Base-by-base conservation (phyloP, 2,888 invertebrate genomes). In the Aplocera efformata region DNA sequence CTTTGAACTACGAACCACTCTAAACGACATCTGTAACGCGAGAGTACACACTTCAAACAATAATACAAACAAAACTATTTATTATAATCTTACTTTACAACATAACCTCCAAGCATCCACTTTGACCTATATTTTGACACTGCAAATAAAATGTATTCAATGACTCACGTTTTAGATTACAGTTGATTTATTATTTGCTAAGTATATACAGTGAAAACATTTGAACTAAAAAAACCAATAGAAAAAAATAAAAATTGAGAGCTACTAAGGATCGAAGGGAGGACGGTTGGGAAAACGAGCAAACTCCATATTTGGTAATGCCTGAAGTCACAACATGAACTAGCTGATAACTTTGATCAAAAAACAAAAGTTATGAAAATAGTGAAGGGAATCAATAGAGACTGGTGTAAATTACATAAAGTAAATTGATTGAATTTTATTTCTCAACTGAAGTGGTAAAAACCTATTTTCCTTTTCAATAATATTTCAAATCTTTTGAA, bases 1-100 rank as follows among this genome's bases (percentile, higher is more conserved):
- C 91, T 98, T 98, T 80, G 98, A 98, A 90, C 94, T 95, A 89
- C 98, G 94, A 67, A 98, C 97, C 84, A 97, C 97, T 84, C 97
- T 95, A 92, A 97, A 97, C 90, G 97, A 97, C 96, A 97, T 96
- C 91, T 92, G 83, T 66, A 88, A 89, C 74, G 67, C 72, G 81
- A 78, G 79, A 81, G 78, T 58, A 58, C 63, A 64, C 67, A 65
- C 69, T 78, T 77, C 42, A 78, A n/a, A 71, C 66, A 72, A 72
- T 59, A 75, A 73, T 72, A 73, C 72, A 71, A 68, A 75, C 71
- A 75, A 73, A 60, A 69, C 60, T 61, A 63, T 64, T 66, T 60
- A 67, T 66, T 57, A 70, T 66, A 72, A 77, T 74, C 77, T 71
- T 71, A 78, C 73, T 58, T 36, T 74, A 67, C 58, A 83, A 80